Evolutionary conservation across 2,113 vertebrate genomes (phyloP), one percentile per base, ranked within the genome.

Genomic region (Corynorhinus townsendii): DNA sequence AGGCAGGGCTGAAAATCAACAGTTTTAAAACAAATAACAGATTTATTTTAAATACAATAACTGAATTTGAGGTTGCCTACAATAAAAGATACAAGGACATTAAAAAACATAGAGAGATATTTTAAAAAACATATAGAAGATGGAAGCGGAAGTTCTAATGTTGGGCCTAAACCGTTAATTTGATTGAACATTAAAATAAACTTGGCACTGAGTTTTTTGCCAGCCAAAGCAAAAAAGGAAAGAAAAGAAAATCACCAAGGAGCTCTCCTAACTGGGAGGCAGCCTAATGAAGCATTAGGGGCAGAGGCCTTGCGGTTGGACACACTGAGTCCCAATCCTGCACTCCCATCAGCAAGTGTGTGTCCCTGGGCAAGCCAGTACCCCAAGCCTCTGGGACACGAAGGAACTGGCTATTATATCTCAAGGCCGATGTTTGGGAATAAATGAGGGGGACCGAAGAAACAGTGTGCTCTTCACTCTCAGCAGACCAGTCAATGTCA

Each of bases 31-130:
- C 20, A 93, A 83, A 83, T 33, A 33, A 77, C 26, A 87, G 35
- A n/a, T 35, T 64, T 71, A 93, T 82, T 86, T 59, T 85, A 88
- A 88, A 52, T 85, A 47, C 4, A 93, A 3, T 15, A 79, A 90
- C 3, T 90, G n/a, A 80, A 75, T 52, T 33, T 91, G 79, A 93
- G 38, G 17, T 28, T 69, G 43, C 26, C 77, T 69, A 52, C n/a
- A 89, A 47, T 47, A 87, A 79, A 86, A 77, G 28, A 62, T 28
- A 88, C 19, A 90, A 49, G 17, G 52, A 56, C 17, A 56, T 35
- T 76, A 71, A 56, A 90, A 81, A 24, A 89, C 49, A 47, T 12
- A 80, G 52, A 88, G 72, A 86, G n/a, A 12, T 64, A 79, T 11
- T 75, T 68, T 17, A 64, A 69, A 86, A 85, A 89, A 73, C 40